Evolutionary conservation across 2,888 invertebrate genomes (phyloP).

Genomic region (Tyria jacobaeae): DNA sequence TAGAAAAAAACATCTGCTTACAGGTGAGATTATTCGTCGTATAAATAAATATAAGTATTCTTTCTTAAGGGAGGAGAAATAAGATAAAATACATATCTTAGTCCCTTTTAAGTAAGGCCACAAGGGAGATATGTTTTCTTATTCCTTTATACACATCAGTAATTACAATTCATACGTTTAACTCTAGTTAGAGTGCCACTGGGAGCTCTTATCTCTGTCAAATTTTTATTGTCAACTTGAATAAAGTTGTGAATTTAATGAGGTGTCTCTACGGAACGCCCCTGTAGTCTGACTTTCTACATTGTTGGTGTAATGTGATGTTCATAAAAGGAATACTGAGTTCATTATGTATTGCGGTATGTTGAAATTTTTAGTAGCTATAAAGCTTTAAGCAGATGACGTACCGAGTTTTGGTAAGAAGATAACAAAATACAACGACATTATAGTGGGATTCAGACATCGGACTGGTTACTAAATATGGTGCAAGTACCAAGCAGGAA

Average conservation of each 20-base stretch:
- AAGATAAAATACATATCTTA: neutral
- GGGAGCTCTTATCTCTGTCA: constrained; percentile 58
- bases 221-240: constrained; percentile 64
- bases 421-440: neutral
- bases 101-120: constrained; percentile 5
- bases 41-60: neutral
- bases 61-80: neutral
- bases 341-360: constrained; percentile 29
- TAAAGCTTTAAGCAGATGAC: constrained; percentile 19
- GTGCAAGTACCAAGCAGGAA: no score
- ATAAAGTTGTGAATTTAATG: constrained; percentile 60
- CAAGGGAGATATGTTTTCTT: constrained; percentile 18
- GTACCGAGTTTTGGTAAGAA: constrained; percentile 2
- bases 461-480: neutral
- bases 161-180: constrained; percentile 25
- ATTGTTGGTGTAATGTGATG: constrained; percentile 47
- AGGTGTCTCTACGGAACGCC: constrained; percentile 50
- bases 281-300: constrained; percentile 57
- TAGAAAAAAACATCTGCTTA: no score
- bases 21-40: neutral
- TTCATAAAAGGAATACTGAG: constrained; percentile 27
- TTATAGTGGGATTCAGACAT: neutral
- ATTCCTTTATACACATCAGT: constrained; percentile 21
- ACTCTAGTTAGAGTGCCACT: constrained; percentile 23
- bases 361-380: constrained; percentile 23